Conservation (phyloP, 2,113 vertebrate genomes). For the Nyctereutes procyonoides region DNA sequence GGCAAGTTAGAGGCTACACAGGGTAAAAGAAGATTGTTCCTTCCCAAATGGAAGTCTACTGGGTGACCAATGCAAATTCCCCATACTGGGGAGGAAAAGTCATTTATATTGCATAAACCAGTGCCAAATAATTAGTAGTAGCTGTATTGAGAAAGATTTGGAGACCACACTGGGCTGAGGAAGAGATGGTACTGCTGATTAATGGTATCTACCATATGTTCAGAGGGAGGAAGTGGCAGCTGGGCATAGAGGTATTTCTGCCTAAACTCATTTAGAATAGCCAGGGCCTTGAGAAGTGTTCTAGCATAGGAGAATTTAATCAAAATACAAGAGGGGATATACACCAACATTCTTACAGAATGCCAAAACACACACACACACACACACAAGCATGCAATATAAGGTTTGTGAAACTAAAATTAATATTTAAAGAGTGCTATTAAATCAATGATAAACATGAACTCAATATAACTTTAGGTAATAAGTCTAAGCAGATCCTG, state of each 20-base stretch:
- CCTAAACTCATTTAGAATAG: not conserved
- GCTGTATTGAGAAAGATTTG: not conserved
- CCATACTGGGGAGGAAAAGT: not conserved
- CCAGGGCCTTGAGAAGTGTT: not conserved
- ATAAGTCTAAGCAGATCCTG: not conserved
- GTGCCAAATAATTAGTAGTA: not conserved
- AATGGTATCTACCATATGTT: not conserved
- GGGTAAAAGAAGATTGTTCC: not conserved
- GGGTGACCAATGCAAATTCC: not conserved
- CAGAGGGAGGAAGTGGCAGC: not conserved
- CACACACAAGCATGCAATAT: not conserved
- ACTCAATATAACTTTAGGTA: not conserved
- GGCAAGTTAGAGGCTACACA: not conserved
- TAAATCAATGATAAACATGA: slow-evolving; percentile 27
- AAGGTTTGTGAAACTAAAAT: not conserved
- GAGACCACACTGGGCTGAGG: not conserved
- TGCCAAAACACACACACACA: not conserved
- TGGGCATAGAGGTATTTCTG: not conserved
- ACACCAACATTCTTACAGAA: not conserved
- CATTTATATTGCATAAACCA: not conserved
- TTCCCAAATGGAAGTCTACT: not conserved
- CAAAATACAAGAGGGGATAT: not conserved
- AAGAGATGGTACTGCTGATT: not conserved
- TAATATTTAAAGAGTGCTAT: not conserved
- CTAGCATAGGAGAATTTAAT: not conserved